Evolutionary conservation across 2,888 invertebrate species (phyloP).

Genomic region (Myopa testacea): DNA sequence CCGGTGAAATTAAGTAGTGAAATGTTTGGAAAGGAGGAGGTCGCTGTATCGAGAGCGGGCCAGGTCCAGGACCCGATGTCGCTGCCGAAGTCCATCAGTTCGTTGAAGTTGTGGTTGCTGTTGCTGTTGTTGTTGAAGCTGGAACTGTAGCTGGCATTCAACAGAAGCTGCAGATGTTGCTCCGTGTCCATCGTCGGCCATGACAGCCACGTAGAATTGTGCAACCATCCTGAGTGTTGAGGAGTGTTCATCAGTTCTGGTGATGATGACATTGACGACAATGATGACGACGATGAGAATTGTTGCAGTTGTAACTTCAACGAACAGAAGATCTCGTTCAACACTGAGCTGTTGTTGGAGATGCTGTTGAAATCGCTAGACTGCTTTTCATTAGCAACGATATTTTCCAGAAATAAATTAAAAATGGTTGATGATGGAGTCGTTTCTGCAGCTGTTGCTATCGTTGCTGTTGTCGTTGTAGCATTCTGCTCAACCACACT

Average conservation of each 20-base stretch:
- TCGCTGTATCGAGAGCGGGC: slow-evolving; percentile 22
- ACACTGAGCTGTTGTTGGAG: slow-evolving; percentile 21
- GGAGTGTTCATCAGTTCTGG: slow-evolving; percentile 31
- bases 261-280: slow-evolving; percentile 25
- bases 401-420: slow-evolving; percentile 4
- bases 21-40: slow-evolving; percentile 24
- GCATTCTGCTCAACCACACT: slow-evolving; percentile 20
- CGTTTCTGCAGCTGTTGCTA: slow-evolving; percentile 15
- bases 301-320: slow-evolving; percentile 40
- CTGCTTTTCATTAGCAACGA: neutral
- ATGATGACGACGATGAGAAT: slow-evolving; percentile 29
- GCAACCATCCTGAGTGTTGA: slow-evolving; percentile 20
- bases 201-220: no score
- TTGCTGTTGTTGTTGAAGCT: neutral
- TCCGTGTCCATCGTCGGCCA: no score
- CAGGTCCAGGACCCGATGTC: slow-evolving; percentile 38
- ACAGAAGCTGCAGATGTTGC: no score
- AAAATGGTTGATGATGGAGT: neutral
- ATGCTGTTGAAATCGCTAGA: neutral
- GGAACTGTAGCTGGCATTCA: neutral
- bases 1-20: slow-evolving; percentile 37
- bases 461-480: neutral
- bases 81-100: slow-evolving; percentile 1
- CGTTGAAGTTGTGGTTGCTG: slow-evolving; percentile 26
- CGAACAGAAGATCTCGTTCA: slow-evolving; percentile 45